Evolutionary conservation across 1,140 invertebrate genomes (phyloP).

Genomic region (Drosophila pseudoananassae): DNA sequence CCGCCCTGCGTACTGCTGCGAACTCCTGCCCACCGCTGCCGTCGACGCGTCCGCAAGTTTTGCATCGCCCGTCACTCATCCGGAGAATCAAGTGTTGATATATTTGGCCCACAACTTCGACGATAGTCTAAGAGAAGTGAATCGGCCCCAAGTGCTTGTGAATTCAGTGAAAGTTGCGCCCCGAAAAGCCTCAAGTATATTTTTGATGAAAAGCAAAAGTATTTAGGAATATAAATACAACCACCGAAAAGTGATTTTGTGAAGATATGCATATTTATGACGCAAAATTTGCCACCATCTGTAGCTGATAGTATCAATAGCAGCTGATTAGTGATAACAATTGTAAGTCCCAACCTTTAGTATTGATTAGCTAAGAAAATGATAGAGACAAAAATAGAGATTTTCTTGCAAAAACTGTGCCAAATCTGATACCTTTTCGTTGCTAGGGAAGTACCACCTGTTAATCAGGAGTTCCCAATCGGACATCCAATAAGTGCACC

Average conservation of each 20-base stretch:
- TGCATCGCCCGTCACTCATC: constrained; percentile 4
- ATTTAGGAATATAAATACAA: constrained; percentile 26
- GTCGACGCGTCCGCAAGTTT: constrained; percentile 37
- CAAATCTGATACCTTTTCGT: neutral
- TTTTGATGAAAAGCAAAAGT: constrained; percentile 33
- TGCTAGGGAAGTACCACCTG: neutral
- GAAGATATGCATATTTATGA: neutral
- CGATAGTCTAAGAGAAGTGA: constrained; percentile 53
- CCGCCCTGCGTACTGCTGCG: constrained; percentile 31
- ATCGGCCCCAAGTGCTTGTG: constrained; percentile 60
- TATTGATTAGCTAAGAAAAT: no score
- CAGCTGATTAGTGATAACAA: neutral
- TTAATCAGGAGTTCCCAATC: neutral
- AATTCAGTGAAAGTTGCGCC: constrained; percentile 60
- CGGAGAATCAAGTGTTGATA: constrained; percentile 30
- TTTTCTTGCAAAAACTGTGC: no score
- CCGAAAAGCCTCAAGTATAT: constrained; percentile 33
- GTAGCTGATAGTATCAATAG: neutral
- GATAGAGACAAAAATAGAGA: no score
- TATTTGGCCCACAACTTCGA: constrained; percentile 38
- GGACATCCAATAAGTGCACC: neutral
- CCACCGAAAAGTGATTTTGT: constrained; percentile 9
- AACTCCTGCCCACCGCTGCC: constrained; percentile 38
- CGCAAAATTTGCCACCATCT: neutral
- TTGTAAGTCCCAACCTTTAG: neutral